Evolutionary conservation across 2,113 vertebrate genomes (phyloP).

Genomic region (Aphyosemion australe): DNA sequence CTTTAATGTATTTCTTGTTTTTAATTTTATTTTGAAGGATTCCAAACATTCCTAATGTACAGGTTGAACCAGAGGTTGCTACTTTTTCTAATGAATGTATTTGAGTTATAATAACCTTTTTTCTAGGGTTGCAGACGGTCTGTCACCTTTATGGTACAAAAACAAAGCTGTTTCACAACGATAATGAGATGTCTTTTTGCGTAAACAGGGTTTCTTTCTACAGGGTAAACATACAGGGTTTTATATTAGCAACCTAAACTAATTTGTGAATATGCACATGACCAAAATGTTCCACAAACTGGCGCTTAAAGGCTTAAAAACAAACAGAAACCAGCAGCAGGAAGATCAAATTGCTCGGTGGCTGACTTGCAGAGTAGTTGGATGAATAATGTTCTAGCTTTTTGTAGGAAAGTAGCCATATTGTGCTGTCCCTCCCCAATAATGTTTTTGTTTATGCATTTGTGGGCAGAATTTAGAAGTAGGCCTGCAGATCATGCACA

Average conservation of each 20-base stretch:
- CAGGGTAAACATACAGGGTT: conserved; percentile 60
- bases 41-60: neutral
- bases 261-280: conserved; percentile 65
- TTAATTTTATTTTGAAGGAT: conserved; percentile 14
- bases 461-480: conserved; percentile 12
- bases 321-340: conserved; percentile 4
- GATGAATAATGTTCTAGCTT: conserved; percentile 28
- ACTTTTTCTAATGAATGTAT: conserved; percentile 15
- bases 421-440: neutral
- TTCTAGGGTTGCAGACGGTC: neutral
- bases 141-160: conserved; percentile 16
- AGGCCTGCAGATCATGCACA: conserved; percentile 16
- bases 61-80: neutral
- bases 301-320: conserved; percentile 28
- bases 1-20: neutral
- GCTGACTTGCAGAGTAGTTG: conserved; percentile 7
- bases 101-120: neutral
- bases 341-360: conserved; percentile 15
- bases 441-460: neutral
- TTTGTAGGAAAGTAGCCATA: conserved; percentile 61
- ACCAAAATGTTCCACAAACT: conserved; percentile 59
- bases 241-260: conserved; percentile 37
- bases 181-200: conserved; percentile 32
- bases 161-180: neutral
- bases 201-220: conserved; percentile 71